Percentiles rank a stretch among this genome's conserved stretches.
phyloP scores from a whole-genome alignment of 2,888 invertebrate species.

The Tenthredo scrophulariae region DNA sequence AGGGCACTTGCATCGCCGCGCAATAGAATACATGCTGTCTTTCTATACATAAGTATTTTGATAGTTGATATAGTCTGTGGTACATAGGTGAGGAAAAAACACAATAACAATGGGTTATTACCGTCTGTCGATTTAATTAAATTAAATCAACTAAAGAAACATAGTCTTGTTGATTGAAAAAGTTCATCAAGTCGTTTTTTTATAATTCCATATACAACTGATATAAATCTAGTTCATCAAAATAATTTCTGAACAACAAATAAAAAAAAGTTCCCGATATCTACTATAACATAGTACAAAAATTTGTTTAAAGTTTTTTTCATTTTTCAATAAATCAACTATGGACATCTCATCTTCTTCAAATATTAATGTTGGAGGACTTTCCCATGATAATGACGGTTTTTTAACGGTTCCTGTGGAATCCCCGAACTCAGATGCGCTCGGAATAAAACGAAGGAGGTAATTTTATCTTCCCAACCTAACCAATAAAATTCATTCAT shows the following conservation, averaged over 20 bases:
- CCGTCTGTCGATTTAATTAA: not conserved
- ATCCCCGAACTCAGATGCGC: conserved; percentile 69
- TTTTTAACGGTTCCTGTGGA: conserved; percentile 73
- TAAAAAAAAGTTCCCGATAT: not conserved
- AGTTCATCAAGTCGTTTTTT: not conserved
- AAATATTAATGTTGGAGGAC: conserved; percentile 66
- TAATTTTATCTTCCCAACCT: conserved; percentile 52
- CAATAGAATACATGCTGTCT: not conserved
- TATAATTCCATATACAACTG: not conserved
- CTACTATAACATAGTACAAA: not conserved
- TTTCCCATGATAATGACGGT: conserved; percentile 68
- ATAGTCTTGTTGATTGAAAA: not conserved
- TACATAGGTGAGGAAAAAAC: not conserved
- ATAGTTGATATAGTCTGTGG: no score
- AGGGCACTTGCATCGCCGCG: not conserved
- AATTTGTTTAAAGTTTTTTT: not conserved
- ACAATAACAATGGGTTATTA: conserved; percentile 38
- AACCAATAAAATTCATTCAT: not conserved
- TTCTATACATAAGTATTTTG: not conserved
- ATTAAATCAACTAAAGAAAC: conserved; percentile 10
- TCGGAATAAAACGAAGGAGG: conserved; percentile 75
- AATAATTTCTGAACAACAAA: not conserved
- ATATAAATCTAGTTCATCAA: not conserved
- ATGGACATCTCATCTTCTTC: conserved; percentile 70
- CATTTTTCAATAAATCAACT: conserved; percentile 1